phyloP scores from a whole-genome alignment of 2,888 invertebrate species.

The Cecidostiba fungosa region DNA sequence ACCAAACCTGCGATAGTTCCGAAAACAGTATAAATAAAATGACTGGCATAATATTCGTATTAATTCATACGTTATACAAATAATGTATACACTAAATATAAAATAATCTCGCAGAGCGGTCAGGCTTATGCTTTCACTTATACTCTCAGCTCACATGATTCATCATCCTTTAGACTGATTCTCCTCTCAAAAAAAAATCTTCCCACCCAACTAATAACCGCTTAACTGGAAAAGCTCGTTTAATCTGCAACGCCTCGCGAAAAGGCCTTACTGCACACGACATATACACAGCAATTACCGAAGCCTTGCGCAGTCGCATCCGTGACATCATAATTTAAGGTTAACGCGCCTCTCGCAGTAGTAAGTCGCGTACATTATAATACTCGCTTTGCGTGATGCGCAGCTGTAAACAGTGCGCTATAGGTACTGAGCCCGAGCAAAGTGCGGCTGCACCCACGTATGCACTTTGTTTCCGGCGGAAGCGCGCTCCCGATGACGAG shows the following conservation, averaged over 20 bases:
- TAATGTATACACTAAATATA: no score
- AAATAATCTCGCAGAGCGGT: no score
- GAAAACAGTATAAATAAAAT: background rate
- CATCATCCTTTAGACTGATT: no score
- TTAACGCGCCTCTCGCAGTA: conserved; percentile 30
- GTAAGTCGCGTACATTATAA: background rate
- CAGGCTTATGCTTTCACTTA: no score
- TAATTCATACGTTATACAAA: no score
- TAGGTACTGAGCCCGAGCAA: background rate
- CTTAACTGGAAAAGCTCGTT: conserved; percentile 6
- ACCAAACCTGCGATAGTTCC: background rate
- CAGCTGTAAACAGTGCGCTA: conserved; percentile 13
- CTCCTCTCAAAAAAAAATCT: background rate
- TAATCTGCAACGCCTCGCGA: background rate
- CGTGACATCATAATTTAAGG: conserved; percentile 57
- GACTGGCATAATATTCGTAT: no score
- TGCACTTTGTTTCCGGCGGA: conserved; percentile 32
- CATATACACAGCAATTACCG: no score
- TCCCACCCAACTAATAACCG: background rate
- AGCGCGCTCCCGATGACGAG: conserved; percentile 41
- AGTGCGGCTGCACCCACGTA: conserved; percentile 50
- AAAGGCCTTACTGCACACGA: background rate
- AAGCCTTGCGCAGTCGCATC: conserved; percentile 29
- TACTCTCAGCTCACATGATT: no score
- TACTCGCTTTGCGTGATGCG: background rate